Evolutionary conservation across 2,888 invertebrate species (phyloP).

Genomic region (Hyposoter didymator): DNA sequence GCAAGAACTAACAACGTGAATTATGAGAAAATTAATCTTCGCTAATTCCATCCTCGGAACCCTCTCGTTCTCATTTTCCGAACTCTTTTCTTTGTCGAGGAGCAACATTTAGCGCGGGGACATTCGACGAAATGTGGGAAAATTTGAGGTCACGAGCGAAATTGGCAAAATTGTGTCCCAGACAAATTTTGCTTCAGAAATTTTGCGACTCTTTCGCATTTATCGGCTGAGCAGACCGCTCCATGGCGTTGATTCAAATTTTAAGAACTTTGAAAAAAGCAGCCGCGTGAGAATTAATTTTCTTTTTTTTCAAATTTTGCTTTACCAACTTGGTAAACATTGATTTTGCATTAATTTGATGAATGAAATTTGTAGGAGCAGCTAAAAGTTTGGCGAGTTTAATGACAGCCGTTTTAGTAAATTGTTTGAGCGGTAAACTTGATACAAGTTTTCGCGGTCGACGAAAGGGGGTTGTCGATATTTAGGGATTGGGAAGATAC

Average conservation of each 20-base stretch:
- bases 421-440: not conserved
- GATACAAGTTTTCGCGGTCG: not conserved
- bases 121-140: too few species aligned
- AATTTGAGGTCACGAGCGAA: too few species aligned
- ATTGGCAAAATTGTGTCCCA: too few species aligned
- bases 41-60: not conserved
- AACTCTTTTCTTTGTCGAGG: not conserved
- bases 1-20: not conserved
- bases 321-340: not conserved
- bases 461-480: constrained; percentile 6
- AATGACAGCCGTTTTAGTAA: not conserved
- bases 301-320: not conserved
- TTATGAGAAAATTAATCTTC: not conserved
- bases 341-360: not conserved
- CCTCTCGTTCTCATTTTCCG: not conserved
- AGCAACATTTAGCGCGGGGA: not conserved
- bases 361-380: not conserved
- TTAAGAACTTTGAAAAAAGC: not conserved
- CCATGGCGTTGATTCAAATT: not conserved
- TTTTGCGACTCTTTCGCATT: too few species aligned
- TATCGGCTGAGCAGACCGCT: not conserved
- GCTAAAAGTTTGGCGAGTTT: not conserved
- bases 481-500: constrained; percentile 1
- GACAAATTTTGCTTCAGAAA: too few species aligned
- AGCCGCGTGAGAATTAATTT: not conserved